phyloP scores from a whole-genome alignment of 2,797 vertebrate species.

The Loris lydekkerianus region DNA sequence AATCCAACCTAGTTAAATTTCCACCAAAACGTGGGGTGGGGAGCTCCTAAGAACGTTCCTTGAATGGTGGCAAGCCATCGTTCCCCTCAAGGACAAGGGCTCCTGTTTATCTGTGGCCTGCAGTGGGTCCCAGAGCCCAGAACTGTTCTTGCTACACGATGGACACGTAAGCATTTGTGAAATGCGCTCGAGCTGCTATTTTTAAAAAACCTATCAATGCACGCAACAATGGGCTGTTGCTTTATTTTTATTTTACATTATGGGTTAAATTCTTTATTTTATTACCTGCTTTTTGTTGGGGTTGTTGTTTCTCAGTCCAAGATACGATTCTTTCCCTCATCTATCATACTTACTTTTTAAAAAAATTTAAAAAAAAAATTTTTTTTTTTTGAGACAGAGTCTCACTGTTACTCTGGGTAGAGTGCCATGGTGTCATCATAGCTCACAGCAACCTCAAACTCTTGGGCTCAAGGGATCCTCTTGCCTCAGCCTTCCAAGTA shows the following conservation, averaged over 20 bases:
- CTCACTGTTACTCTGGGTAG: too few relatives aligned
- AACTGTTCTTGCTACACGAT: not conserved
- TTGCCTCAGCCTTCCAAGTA: too few relatives aligned
- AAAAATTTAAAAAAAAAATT: too few relatives aligned
- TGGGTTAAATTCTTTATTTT: not conserved
- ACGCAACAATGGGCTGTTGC: not conserved
- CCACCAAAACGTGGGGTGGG: not conserved
- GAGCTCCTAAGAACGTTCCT: not conserved
- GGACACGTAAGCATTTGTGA: not conserved
- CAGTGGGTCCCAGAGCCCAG: not conserved
- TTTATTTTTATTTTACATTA: not conserved
- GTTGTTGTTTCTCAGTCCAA: not conserved
- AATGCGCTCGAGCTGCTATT: not conserved
- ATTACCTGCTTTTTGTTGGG: not conserved
- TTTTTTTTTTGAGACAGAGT: too few relatives aligned
- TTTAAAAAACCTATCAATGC: not conserved
- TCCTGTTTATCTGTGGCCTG: not conserved
- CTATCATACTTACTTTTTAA: not conserved
- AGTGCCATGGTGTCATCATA: too few relatives aligned
- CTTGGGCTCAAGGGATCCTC: too few relatives aligned
- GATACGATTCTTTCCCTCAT: not conserved
- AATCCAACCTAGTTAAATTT: not conserved
- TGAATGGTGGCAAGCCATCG: not conserved
- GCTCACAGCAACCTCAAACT: too few relatives aligned
- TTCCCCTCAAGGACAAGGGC: accelerated